phyloP scores from a whole-genome alignment of 2,888 invertebrate genomes.

The Ormyrus thymus region DNA sequence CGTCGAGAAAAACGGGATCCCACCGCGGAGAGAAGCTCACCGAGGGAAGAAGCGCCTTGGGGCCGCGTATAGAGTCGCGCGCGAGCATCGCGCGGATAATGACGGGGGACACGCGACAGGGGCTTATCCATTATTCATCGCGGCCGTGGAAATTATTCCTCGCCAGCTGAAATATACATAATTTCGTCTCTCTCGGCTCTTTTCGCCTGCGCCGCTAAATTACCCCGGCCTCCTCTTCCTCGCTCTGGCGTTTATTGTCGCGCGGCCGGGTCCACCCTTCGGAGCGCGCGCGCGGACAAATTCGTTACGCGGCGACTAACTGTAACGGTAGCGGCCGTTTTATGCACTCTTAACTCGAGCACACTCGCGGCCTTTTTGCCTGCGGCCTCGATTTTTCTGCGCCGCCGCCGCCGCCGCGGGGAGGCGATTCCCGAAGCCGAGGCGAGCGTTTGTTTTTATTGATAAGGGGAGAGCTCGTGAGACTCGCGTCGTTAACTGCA shows the following conservation, averaged over 20 bases:
- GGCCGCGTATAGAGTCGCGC: slow-evolving; percentile 31
- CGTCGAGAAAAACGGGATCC: slow-evolving; percentile 36
- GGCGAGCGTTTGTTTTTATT: slow-evolving; percentile 3
- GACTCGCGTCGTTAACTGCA: not conserved
- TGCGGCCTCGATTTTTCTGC: slow-evolving; percentile 35
- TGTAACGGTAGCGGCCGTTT: slow-evolving; percentile 40
- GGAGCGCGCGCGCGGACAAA: slow-evolving; percentile 13
- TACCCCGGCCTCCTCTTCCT: slow-evolving; percentile 27
- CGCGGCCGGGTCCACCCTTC: not conserved
- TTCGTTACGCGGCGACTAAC: slow-evolving; percentile 2
- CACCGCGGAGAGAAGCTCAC: not conserved
- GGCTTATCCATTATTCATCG: slow-evolving; percentile 73
- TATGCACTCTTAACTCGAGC: not conserved
- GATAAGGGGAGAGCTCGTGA: not conserved
- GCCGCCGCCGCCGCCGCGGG: not conserved
- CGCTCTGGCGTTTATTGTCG: slow-evolving; percentile 26
- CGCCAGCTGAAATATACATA: slow-evolving; percentile 64
- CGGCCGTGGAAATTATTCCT: slow-evolving; percentile 64
- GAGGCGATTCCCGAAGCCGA: too few species aligned
- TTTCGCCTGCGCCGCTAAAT: slow-evolving; percentile 52
- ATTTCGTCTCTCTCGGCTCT: slow-evolving; percentile 42
- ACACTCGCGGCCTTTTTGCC: slow-evolving; percentile 1
- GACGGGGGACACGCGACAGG: slow-evolving; percentile 73
- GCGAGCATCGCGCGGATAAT: slow-evolving; percentile 63
- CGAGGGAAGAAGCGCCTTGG: not conserved